phyloP scores from a whole-genome alignment of 1,140 invertebrate genomes.

The Eupristina koningsbergeri region DNA sequence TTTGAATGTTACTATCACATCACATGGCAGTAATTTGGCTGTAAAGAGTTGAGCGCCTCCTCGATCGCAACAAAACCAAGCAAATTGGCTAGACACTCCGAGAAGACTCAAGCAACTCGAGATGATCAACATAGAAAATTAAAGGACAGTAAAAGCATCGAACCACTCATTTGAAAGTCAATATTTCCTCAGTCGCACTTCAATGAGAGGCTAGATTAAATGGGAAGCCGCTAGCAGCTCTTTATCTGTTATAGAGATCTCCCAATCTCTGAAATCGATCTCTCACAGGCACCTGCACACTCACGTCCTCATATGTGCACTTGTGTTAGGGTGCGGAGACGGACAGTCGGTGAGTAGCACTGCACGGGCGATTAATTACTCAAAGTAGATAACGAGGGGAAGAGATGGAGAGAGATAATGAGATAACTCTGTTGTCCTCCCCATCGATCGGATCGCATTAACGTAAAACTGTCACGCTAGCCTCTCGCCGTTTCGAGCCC shows the following conservation, averaged over 20 bases:
- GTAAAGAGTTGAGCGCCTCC: too few relatives aligned
- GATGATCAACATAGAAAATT: conserved; percentile 23
- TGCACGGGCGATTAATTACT: conserved; percentile 45
- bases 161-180: conserved; percentile 43
- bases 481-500: background rate
- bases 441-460: conserved; percentile 22
- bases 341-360: background rate
- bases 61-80: conserved; percentile 6
- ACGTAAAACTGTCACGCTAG: conserved; percentile 42
- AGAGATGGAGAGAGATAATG: conserved; percentile 20
- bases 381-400: conserved; percentile 26
- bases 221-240: background rate
- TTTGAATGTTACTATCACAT: too few relatives aligned
- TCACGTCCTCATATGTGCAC: too few relatives aligned
- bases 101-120: too few relatives aligned
- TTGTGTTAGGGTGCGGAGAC: background rate
- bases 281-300: conserved; percentile 14
- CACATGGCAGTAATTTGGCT: too few relatives aligned
- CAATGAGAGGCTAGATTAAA: conserved; percentile 21
- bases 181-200: background rate
- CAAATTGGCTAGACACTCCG: conserved; percentile 29
- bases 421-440: conserved; percentile 24
- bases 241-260: conserved; percentile 27
- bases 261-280: conserved; percentile 22
- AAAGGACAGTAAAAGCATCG: background rate